Evolutionary conservation across 2,888 invertebrate species (phyloP), one percentile per base, ranked within the genome.

Genomic region (Mesorhabditis sp.): DNA sequence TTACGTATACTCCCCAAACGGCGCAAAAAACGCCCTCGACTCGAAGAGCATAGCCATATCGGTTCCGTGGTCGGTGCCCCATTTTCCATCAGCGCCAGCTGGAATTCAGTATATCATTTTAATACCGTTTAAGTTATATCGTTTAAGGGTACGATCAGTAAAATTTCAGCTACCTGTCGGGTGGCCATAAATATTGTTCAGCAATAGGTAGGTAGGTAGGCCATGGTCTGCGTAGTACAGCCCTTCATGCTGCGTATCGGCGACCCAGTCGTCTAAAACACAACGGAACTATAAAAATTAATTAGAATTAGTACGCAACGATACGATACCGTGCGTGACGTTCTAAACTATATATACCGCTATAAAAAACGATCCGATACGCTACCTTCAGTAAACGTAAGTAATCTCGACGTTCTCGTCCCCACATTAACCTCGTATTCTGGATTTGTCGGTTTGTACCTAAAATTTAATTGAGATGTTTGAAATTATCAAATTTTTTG

Each of bases 1-100:
- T 50, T 50, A 50, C 58, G 7, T 50, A 50, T 50, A 50, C n/a
- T 50, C 10, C n/a, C 58, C 58, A 50, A 50, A 50, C n/a, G 58
- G 58, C n/a, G 58, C 58, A n/a, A 13, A 50, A n/a, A 50, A 50
- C 7, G 58, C 58, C 58, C 58, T 50, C 58, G 58, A 50, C 10
- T 50, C 58, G 58, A 50, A 50, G 7, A 50, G 58, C 58, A 50
- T 50, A 10, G 58, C 58, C 58, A 50, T 13, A 50, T 50, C 58
- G 58, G 58, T 50, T 50, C 58, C 58, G n/a, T 50, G 58, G n/a
- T 50, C 58, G 58, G 58, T 50, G n/a, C 58, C 58, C 58, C 58
- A 50, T 50, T 50, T 50, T 50, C 58, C 58, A n/a, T 50, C 2
- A 2, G 58, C 10, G 7, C 58, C 58, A n/a, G 58, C 58, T 50